These are phyloP conservation scores for Colistium nudipinnis DNA, from an alignment of 2,113 vertebrate genomes.

Conservation along the genomic window DNA sequence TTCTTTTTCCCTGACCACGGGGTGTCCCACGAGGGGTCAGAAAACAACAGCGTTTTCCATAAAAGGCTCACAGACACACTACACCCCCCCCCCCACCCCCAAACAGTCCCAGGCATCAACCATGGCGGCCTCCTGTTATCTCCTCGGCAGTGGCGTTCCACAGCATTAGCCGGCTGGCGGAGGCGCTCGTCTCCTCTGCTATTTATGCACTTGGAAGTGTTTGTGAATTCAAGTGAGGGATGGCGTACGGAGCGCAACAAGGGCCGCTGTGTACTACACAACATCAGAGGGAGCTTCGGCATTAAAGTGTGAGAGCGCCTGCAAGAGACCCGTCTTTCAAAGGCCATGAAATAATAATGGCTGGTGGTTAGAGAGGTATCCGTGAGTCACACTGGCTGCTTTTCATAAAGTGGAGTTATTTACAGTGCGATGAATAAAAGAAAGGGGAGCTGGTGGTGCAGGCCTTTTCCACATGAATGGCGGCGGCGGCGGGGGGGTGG, in stretches of 20 bases:
- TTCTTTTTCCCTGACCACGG: conserved; percentile 65
- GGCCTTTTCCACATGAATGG: conserved; percentile 79
- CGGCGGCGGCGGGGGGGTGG: too few relatives aligned
- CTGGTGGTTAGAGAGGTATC: conserved; percentile 84
- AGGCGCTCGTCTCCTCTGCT: conserved; percentile 75
- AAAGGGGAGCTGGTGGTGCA: conserved; percentile 80
- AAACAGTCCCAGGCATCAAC: conserved; percentile 69
- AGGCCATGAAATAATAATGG: conserved; percentile 87
- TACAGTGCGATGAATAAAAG: conserved; percentile 85
- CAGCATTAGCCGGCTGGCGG: conserved; percentile 75
- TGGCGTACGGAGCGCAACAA: conserved; percentile 80
- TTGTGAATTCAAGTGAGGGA: conserved; percentile 84
- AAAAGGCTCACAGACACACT: conserved; percentile 50
- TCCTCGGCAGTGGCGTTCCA: conserved; percentile 78
- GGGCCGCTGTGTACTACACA: conserved; percentile 84
- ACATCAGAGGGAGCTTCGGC: conserved; percentile 82
- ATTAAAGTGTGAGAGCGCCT: conserved; percentile 78
- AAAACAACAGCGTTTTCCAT: conserved; percentile 73
- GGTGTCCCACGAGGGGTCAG: conserved; percentile 74
- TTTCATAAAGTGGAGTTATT: conserved; percentile 87
- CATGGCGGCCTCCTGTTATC: conserved; percentile 74
- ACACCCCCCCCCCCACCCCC: conserved; percentile 6
- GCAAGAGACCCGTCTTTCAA: conserved; percentile 82
- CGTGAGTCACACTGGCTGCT: conserved; percentile 84
- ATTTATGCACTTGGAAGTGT: conserved; percentile 85